Conservation (phyloP, 2,797 vertebrate species). For the Microctenopoma lineatum region DNA sequence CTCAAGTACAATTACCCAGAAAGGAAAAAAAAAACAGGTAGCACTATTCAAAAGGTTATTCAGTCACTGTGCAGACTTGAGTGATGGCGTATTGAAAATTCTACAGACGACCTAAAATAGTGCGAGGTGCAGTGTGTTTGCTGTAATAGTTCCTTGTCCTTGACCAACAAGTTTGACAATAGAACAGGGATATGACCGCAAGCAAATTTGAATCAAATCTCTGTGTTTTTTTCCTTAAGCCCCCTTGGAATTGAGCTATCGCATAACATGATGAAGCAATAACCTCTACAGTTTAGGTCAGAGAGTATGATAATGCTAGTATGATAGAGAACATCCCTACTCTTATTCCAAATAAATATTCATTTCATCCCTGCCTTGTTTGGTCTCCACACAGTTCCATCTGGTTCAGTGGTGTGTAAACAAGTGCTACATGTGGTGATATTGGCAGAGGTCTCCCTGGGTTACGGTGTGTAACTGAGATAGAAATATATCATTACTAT, state of each 20-base stretch:
- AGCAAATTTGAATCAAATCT: constrained; percentile 66
- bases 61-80: constrained; percentile 48
- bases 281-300: constrained; percentile 80
- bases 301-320: constrained; percentile 71
- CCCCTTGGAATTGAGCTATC: constrained; percentile 65
- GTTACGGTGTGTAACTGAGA: constrained; percentile 76
- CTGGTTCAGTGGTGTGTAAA: constrained; percentile 79
- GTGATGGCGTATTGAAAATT: constrained; percentile 36
- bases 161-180: constrained; percentile 73
- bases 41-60: constrained; percentile 52
- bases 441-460: constrained; percentile 77
- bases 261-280: constrained; percentile 76
- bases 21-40: constrained; percentile 55
- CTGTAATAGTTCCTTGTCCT: constrained; percentile 65
- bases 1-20: constrained; percentile 67
- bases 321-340: constrained; percentile 62
- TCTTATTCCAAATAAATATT: constrained; percentile 80
- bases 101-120: constrained; percentile 44
- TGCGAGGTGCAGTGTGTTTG: constrained; percentile 19
- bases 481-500: constrained; percentile 82
- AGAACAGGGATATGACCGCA: constrained; percentile 46
- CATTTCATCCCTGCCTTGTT: constrained; percentile 75
- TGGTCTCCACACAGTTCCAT: constrained; percentile 60
- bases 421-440: constrained; percentile 78
- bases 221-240: constrained; percentile 43